Base-by-base conservation (phyloP, 2,113 vertebrate genomes). In the Perca schrenkii region DNA sequence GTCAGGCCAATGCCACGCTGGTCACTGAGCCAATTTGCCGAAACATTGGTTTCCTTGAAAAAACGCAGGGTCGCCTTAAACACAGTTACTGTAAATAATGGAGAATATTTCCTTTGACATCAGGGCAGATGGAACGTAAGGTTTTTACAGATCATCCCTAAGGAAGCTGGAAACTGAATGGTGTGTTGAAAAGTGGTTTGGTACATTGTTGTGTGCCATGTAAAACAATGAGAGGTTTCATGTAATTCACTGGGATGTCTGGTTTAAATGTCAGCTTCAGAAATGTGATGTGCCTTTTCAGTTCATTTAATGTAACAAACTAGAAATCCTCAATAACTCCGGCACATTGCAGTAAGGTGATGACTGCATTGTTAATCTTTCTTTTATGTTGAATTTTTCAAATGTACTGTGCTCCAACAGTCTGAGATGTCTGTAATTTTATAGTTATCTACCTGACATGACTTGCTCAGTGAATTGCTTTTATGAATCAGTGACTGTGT, bases 271-370 rank as follows among this genome's bases (percentile, higher is more conserved):
- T 92, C 79, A 11, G 65, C 80, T 83, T 74, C 66, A 84, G 65
- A 79, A 69, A 87, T 83, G 87, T 88, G 74, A 87, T 63, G 91
- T 93, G 92, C 92, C 91, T 91, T 93, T 92, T 92, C 58, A 79
- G 70, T 89, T 91, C 34, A 72, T 86, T 83, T 75, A 17, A 83
- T 77, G 72, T 78, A 84, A 25, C 56, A 74, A 17, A 79, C 53
- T 66, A 65, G n/a, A 78, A 60, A 64, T 77, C 28, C 54, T 52
- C 19, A 16, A 54, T 62, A 47, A 52, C 72, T 69, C 28, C 0
- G 69, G 79, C 86, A 76, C 74, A 74, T 60, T 75, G 78, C 80
- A 85, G 80, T 67, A 3, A 79, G 19, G 34, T 16, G 25, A 63
- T 36, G 74, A 7, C 79, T 65, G 70, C 73, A 62, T 34, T 87